These are phyloP conservation scores for Tetragonula clypearis DNA, from an alignment of 1,140 invertebrate genomes.

Conservation along the genomic window DNA sequence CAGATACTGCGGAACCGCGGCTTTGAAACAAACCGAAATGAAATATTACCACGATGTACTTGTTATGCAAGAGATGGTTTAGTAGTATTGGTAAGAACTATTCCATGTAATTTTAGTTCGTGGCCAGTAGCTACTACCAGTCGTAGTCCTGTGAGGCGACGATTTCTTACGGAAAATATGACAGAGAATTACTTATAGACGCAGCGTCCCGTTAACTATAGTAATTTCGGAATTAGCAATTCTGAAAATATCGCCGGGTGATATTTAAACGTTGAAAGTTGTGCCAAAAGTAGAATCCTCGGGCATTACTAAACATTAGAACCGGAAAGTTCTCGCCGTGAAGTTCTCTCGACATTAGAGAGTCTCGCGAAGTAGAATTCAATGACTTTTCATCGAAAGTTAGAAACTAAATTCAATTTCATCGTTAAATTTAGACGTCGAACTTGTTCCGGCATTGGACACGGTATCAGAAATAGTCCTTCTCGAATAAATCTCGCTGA, in stretches of 20 bases:
- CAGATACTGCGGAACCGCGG: not conserved
- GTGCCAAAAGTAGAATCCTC: not conserved
- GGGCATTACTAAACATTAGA: not conserved
- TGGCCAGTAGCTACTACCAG: not conserved
- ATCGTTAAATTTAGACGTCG: not conserved
- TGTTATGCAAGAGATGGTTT: not conserved
- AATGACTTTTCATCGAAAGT: not conserved
- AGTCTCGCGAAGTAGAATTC: conserved; percentile 3
- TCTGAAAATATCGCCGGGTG: not conserved
- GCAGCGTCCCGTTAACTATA: not conserved
- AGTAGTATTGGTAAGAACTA: not conserved
- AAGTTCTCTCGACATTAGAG: not conserved
- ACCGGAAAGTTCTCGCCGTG: not conserved
- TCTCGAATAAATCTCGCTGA: not conserved
- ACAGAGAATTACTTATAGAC: not conserved
- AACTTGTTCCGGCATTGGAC: not conserved
- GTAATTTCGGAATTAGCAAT: not conserved
- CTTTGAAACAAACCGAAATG: not conserved
- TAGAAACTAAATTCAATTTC: not conserved
- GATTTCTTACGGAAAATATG: not conserved
- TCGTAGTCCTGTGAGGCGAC: too few relatives aligned
- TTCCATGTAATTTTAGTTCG: not conserved
- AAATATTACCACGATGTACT: not conserved
- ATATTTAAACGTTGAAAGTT: not conserved
- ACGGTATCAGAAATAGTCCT: not conserved